These are phyloP conservation scores for Lepeophtheirus salmonis DNA, from an alignment of 1,140 invertebrate species.

Conservation along the genomic window DNA sequence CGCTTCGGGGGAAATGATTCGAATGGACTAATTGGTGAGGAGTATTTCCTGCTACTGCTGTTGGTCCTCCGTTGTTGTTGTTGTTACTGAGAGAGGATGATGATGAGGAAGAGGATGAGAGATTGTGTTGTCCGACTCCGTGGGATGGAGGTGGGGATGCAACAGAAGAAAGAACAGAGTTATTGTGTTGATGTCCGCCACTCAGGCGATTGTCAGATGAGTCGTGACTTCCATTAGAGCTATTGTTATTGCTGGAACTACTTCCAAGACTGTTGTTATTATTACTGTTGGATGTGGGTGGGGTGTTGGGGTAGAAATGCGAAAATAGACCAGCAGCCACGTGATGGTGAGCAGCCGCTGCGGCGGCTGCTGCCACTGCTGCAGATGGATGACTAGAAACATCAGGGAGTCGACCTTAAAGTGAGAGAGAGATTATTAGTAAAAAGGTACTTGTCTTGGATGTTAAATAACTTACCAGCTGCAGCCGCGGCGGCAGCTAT, in stretches of 20 bases:
- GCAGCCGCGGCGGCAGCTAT: constrained; percentile 1
- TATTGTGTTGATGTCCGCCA: too few relatives aligned
- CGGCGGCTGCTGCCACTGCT: neutral
- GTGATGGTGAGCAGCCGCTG: neutral
- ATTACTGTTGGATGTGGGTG: too few relatives aligned
- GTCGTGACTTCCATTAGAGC: neutral
- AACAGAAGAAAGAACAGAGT: too few relatives aligned
- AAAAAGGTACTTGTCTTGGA: neutral
- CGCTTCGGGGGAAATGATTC: neutral
- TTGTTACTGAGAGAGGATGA: neutral
- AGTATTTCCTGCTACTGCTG: too few relatives aligned
- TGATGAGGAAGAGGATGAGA: neutral
- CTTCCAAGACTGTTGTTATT: too few relatives aligned
- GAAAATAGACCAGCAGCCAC: neutral
- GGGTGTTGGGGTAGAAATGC: neutral
- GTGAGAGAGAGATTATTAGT: too few relatives aligned
- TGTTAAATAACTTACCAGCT: neutral
- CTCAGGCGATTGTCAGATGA: neutral
- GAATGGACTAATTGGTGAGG: neutral
- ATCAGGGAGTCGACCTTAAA: neutral
- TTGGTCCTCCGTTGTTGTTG: too few relatives aligned
- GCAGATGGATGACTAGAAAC: neutral
- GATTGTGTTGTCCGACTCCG: neutral
- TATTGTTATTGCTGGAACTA: neutral
- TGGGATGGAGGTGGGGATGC: neutral